Evolutionary conservation across 1,140 invertebrate species (phyloP).

Genomic region (Procambarus clarkii): DNA sequence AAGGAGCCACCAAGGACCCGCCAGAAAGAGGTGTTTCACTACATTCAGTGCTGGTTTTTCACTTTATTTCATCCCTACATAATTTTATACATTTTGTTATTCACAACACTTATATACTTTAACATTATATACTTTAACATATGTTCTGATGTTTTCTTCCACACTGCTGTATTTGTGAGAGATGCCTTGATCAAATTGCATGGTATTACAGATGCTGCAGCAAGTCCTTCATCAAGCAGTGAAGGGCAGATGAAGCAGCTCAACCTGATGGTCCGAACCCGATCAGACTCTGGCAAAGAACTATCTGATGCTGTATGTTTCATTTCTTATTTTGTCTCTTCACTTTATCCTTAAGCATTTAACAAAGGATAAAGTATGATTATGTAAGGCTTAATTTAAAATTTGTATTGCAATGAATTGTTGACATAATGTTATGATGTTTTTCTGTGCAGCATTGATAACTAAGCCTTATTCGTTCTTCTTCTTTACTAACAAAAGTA

Average conservation of each 20-base stretch:
- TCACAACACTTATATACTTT: no score
- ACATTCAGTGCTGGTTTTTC: no score
- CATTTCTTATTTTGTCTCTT: neutral
- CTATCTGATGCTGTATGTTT: slow-evolving; percentile 58
- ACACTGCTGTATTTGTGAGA: no score
- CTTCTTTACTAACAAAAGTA: neutral
- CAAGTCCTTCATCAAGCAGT: slow-evolving; percentile 48
- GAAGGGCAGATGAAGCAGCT: slow-evolving; percentile 55
- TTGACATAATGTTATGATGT: neutral
- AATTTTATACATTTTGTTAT: no score
- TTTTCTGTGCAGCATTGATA: neutral
- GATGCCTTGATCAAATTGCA: no score
- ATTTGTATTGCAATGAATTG: neutral
- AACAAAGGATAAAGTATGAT: neutral
- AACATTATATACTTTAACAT: no score
- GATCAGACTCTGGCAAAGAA: slow-evolving; percentile 61
- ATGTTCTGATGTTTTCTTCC: no score
- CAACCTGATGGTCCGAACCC: slow-evolving; percentile 61
- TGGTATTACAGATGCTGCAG: slow-evolving; percentile 31
- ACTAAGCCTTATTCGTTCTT: neutral
- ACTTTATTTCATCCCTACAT: no score
- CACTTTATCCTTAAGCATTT: neutral
- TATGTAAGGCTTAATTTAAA: neutral
- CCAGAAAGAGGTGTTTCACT: no score
- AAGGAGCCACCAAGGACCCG: no score